Evolutionary conservation across 2,888 invertebrate genomes (phyloP), one percentile per base, ranked within the genome.

Genomic region (Alviniconcha strummeri): DNA sequence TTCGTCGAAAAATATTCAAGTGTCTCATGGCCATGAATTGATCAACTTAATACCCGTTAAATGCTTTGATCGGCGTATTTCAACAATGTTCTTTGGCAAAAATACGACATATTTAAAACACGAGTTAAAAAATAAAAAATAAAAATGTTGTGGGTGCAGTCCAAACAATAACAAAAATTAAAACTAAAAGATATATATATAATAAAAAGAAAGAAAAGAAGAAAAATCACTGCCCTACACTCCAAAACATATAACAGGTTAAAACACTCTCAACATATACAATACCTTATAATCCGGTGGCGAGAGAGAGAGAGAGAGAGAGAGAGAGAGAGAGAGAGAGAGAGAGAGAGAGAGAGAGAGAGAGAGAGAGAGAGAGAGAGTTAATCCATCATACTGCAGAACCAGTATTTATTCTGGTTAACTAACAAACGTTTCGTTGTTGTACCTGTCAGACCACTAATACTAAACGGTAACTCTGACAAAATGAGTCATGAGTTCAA

Each of bases 41-140:
- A 55, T 52, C 75, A 75, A 75, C 75, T 77, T n/a, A 57, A 77
- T 77, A 77, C 77, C 77, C 77, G 77, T 77, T 77, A 77, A n/a
- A 57, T 77, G 77, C n/a, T 57, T 77, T 77, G 77, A 77, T 77
- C 77, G 57, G 55, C 19, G 77, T 77, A 19, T 57, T 15, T 55
- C 75, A 77, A 57, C 57, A 77, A 77, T 57, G 55, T 77, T 77
- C 77, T 77, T 77, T 77, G 77, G 77, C 77, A 17, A 57, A 55
- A 75, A 77, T 13, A 60, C 60, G 60, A 60, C 60, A 60, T 13
- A 60, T 60, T 60, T 60, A 60, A 36, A 11, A 60, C 60, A 60
- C 60, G 36, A 36, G 36, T 36, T 36, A 36, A 36, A 36, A 36
- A 36, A n/a, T n/a, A n/a, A n/a, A n/a, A n/a, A n/a, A n/a, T n/a